Base-by-base conservation (phyloP, 2,113 vertebrate species). In the Tupaia tana region DNA sequence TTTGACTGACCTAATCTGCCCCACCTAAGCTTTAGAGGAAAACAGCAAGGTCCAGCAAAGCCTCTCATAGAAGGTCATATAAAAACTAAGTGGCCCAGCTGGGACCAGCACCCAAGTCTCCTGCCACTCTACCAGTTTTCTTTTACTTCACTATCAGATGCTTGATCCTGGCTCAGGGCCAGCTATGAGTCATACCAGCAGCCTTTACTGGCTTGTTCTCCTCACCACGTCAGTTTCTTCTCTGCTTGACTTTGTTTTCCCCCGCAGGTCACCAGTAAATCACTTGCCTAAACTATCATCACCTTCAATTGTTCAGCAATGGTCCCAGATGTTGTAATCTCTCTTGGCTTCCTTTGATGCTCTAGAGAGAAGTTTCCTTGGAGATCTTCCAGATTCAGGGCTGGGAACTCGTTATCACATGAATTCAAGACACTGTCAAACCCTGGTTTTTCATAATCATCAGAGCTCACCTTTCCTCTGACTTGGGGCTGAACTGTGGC, bases 291-390 rank as follows among this genome's bases (percentile, higher is more conserved):
- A 74, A 82, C 31, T 91, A 3, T 95, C 96, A 90, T 90, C 96
- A 89, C 93, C 79, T 96, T 93, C 63, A 22, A 7, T 54, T 59
- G 22, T 31, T 93, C 86, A 70, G 79, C 89, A 31, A 25, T 31
- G 86, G 83, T 78, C 86, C 92, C 89, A 84, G 96, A 89, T 96
- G 93, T 58, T 71, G 93, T 91, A 83, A 97, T 96, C 93, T 97
- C 89, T 86, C 90, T 91, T 96, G 96, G 96, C 94, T 89, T 82
- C 70, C 74, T 89, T 66, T 10, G 34, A 77, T 56, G 25, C 92
- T 94, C 89, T 43, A 77, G 77, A 96, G 91, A 94, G 81, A 96
- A 82, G 54, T 82, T 90, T 94, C 64, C 84, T 89, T 96, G 97
- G 94, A 89, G 80, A 81, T 54, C 59, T 86, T 97, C 94, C 95